Evolutionary conservation across 2,113 vertebrate genomes (phyloP), one percentile per base, ranked within the genome.

Genomic region (Seriola aureovittata): DNA sequence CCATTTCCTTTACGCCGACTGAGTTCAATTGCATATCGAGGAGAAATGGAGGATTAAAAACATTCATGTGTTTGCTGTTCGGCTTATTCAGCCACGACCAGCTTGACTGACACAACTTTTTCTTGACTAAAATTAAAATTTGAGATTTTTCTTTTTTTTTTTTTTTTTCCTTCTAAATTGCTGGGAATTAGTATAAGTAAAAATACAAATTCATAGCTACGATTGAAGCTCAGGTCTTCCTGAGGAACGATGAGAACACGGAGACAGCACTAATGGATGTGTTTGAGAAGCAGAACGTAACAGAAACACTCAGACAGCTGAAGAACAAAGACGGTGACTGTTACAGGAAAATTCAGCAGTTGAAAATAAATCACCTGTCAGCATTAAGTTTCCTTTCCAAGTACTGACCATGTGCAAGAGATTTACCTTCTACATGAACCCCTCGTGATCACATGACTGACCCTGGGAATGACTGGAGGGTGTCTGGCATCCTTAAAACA

Each of bases 21-120:
- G 55, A 71, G 40, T 55, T 75, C 32, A 46, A 36, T 81, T 90
- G 89, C 85, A 89, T 87, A 89, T 70, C 0, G 38, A 75, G 81
- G n/a, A 57, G 73, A 75, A 78, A 58, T 74, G 17, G 58, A 73
- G 78, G 67, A 77, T 80, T 74, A 14, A 58, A 73, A 80, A 52
- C 64, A 46, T 77, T 65, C 8, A 6, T 4, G 14, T 46, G 36
- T 66, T 29, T 5, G n/a, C 40, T 66, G 38, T 25, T 75, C 40
- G 57, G 52, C 52, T 34, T 14, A 23, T 32, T 13, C 71, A 80
- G 78, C 72, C 74, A 63, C 21, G 36, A 67, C 66, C 75, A 77
- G 83, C 59, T 62, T 67, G 60, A 75, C 66, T 67, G 58, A 54
- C 64, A 25, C 14, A 1, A 54, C 52, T 1, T 9, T 21, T 25